These are phyloP conservation scores for Latrodectus hesperus DNA, from an alignment of 2,888 invertebrate species.

Conservation along the genomic window DNA sequence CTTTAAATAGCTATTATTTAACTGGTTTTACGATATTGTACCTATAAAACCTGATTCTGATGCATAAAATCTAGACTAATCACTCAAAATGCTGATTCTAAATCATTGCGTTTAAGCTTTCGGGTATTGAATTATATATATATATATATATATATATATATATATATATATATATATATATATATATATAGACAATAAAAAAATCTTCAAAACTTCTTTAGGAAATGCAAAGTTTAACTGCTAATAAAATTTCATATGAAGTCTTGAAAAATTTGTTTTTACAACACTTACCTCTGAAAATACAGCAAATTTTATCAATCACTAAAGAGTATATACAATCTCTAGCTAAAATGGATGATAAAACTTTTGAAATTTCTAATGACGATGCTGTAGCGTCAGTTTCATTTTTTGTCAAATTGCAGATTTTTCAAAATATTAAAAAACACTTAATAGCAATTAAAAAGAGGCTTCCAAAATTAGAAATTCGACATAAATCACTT, in stretches of 20 bases:
- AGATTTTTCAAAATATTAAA: not conserved
- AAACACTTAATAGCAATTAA: not conserved
- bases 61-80: not conserved
- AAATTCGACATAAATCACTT: too few species aligned
- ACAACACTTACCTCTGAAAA: not conserved
- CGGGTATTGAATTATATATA: not conserved
- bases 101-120: not conserved
- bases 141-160: too few species aligned
- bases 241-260: not conserved
- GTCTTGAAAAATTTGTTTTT: not conserved
- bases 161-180: too few species aligned
- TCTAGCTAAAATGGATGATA: not conserved
- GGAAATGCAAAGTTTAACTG: not conserved
- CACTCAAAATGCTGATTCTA: conserved; percentile 5
- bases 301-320: not conserved
- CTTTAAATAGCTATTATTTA: not conserved
- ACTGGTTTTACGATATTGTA: not conserved
- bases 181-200: not conserved
- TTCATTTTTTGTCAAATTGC: not conserved
- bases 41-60: not conserved
- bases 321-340: not conserved
- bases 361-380: not conserved
- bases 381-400: not conserved
- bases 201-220: not conserved
- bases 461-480: not conserved